Evolutionary conservation across 2,797 vertebrate species (phyloP).

Genomic region (Sebastes cheni): DNA sequence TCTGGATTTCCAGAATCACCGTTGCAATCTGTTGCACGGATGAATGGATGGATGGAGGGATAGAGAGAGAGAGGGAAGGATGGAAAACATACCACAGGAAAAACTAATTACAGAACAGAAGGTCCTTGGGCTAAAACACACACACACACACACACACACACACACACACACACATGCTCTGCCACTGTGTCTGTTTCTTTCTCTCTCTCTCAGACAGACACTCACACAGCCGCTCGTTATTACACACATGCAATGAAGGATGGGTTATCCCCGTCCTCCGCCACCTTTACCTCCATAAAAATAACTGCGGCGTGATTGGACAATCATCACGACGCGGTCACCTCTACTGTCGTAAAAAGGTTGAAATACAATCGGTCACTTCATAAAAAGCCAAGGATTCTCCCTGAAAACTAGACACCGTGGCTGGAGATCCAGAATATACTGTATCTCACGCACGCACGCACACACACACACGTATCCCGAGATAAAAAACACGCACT

Average conservation of each 20-base stretch:
- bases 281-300: constrained; percentile 61
- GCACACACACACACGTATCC: not conserved
- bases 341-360: constrained; percentile 46
- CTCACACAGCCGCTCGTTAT: not conserved
- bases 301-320: constrained; percentile 32
- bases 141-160: constrained; percentile 6
- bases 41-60: constrained; percentile 31
- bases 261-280: constrained; percentile 28
- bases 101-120: constrained; percentile 79
- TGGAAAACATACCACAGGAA: constrained; percentile 62
- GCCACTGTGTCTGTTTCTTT: not conserved
- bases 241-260: constrained; percentile 38
- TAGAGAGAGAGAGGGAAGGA: constrained; percentile 12
- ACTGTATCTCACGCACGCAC: not conserved
- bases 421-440: not conserved
- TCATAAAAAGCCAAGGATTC: constrained; percentile 58
- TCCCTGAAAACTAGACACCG: constrained; percentile 20
- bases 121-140: constrained; percentile 60
- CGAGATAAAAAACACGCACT: constrained; percentile 14
- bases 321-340: constrained; percentile 36
- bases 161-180: not conserved
- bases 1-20: constrained; percentile 73
- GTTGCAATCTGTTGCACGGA: constrained; percentile 74
- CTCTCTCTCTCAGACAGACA: not conserved
- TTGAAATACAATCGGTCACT: constrained; percentile 48